Base-by-base conservation (phyloP, 2,888 invertebrate species). In the Ditylenchus weischeri region DNA sequence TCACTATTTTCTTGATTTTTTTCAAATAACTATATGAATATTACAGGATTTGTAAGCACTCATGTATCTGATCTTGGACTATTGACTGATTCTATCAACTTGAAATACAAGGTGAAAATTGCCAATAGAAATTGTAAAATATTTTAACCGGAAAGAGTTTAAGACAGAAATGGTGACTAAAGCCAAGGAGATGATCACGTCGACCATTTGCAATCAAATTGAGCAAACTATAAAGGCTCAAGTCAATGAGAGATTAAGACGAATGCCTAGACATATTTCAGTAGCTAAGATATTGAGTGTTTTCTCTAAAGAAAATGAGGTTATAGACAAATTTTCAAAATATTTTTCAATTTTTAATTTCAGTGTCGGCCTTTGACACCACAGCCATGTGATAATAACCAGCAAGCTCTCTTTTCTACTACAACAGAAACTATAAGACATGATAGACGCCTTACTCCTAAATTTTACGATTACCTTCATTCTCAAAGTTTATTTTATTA, bases 41-140 rank as follows among this genome's bases (percentile, higher is more conserved):
- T 54, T 18, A 2, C 11, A 54, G 54, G 77, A 43, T 70, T 72
- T 21, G 74, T 81, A 10, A 75, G 75, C 35, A 74, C 81, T 1
- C 66, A 75, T 63, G 76, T 81, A 8, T 70, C 74, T 0, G 76
- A 79, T 36, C 76, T 82, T 76, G 81, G 81, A 11, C 63, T 81
- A 29, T 72, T 81, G 59, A 81, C 81, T 0, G 81, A 81, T 58
- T 74, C 79, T 7, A 75, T 81, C 48, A 81, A 81, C 65, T 69
- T 78, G 23, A 74, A 74, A 50, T 74, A 74, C 58, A 77, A 75
- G 64, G 73, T 76, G 35, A 15, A 47, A 19, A 57, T 43, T 29
- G 4, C 23, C n/a, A n/a, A n/a, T n/a, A n/a, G n/a, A n/a, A n/a
- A n/a, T n/a, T n/a, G n/a, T n/a, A n/a, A n/a, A n/a, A n/a, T 29